These are phyloP conservation scores for Xenopus petersii DNA, from an alignment of 2,797 vertebrate species.

Conservation along the genomic window DNA sequence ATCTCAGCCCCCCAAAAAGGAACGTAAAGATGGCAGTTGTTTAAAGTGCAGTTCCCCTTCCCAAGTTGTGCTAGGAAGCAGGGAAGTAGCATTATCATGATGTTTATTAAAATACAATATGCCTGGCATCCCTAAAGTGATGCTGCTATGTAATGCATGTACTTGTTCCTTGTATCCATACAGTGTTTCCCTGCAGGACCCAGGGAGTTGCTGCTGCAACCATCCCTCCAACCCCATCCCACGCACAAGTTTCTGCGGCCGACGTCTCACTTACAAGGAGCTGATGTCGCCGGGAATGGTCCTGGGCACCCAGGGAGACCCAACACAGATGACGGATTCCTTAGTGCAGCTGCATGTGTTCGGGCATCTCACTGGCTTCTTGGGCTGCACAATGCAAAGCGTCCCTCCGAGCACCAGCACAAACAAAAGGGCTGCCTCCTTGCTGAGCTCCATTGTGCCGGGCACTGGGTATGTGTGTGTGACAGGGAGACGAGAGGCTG, in stretches of 20 bases:
- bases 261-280: conserved; percentile 81
- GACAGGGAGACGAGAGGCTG: conserved; percentile 22
- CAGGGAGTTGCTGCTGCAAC: no score
- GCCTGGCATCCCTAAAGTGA: no score
- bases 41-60: not conserved
- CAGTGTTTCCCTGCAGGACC: no score
- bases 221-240: no score
- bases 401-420: conserved; percentile 65
- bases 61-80: not conserved
- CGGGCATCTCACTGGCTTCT: conserved; percentile 76
- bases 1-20: no score
- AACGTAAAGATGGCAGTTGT: no score
- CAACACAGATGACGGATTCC: conserved; percentile 93
- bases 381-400: conserved; percentile 63
- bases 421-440: conserved; percentile 60
- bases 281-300: conserved; percentile 80
- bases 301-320: conserved; percentile 78
- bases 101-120: no score
- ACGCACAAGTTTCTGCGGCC: no score
- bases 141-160: no score
- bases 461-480: conserved; percentile 50
- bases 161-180: not conserved
- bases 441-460: conserved; percentile 64
- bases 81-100: no score
- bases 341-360: conserved; percentile 90